phyloP scores from a whole-genome alignment of 2,888 invertebrate genomes.

The Eupithecia subumbrata region DNA sequence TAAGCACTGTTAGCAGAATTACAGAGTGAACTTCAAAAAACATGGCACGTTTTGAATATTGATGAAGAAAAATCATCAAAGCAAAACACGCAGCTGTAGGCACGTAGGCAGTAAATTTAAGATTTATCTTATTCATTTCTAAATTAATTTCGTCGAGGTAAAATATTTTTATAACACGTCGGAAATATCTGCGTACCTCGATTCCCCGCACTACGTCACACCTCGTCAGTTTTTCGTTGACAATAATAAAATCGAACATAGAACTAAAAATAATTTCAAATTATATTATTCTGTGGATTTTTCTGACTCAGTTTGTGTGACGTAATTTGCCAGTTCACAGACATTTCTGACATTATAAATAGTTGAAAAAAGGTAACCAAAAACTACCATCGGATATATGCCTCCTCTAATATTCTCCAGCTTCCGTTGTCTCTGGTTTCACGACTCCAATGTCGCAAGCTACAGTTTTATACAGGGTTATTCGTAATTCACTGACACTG shows the following conservation, averaged over 20 bases:
- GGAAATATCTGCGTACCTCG: not conserved
- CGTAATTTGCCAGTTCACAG: not conserved
- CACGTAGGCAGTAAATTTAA: not conserved
- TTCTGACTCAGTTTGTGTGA: not conserved
- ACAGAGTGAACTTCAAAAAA: not conserved
- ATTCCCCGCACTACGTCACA: not conserved
- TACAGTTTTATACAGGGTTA: not conserved
- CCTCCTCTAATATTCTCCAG: not conserved
- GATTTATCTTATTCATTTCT: not conserved
- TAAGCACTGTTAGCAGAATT: not conserved
- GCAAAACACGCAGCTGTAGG: not conserved
- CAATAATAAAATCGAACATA: not conserved
- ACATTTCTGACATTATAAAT: not conserved
- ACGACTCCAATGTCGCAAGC: not conserved
- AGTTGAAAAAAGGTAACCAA: not conserved
- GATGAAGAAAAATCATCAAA: not conserved
- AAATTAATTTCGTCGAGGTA: not conserved
- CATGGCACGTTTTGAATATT: not conserved
- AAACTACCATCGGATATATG: not conserved
- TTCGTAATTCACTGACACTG: too few relatives aligned
- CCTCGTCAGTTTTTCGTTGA: not conserved
- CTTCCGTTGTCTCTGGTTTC: not conserved
- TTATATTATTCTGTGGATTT: not conserved
- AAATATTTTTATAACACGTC: not conserved
- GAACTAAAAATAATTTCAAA: not conserved